Evolutionary conservation across 2,113 vertebrate genomes (phyloP).

Genomic region (Rhinichthys klamathensis): DNA sequence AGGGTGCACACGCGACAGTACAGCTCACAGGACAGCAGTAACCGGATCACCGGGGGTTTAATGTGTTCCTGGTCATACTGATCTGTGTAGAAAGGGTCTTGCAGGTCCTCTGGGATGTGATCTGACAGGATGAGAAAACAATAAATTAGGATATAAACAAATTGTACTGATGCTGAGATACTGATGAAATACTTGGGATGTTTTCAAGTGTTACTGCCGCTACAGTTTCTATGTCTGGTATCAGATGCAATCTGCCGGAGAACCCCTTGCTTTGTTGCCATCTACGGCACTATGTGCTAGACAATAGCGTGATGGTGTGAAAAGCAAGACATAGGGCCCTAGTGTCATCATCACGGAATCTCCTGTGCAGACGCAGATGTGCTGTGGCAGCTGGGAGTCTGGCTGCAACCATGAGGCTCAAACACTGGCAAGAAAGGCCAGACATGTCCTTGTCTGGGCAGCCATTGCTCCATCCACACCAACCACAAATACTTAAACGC

Average conservation of each 20-base stretch:
- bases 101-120: slow-evolving; percentile 92
- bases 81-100: slow-evolving; percentile 95
- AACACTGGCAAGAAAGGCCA: slow-evolving; percentile 45
- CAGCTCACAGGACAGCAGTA: slow-evolving; percentile 92
- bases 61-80: slow-evolving; percentile 99
- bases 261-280: slow-evolving; percentile 11
- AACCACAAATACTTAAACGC: not conserved
- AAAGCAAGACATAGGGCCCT: slow-evolving; percentile 58
- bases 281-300: slow-evolving; percentile 11
- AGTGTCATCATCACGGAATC: slow-evolving; percentile 63
- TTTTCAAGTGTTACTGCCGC: not conserved
- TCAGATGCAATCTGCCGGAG: not conserved
- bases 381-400: slow-evolving; percentile 58
- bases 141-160: not conserved
- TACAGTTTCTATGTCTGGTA: not conserved
- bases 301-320: slow-evolving; percentile 49
- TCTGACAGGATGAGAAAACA: slow-evolving; percentile 73
- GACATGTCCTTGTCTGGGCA: not conserved
- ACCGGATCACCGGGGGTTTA: slow-evolving; percentile 90
- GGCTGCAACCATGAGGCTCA: slow-evolving; percentile 33
- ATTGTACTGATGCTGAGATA: no score
- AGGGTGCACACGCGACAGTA: slow-evolving; percentile 94
- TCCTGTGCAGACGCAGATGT: slow-evolving; percentile 62
- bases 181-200: not conserved
- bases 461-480: slow-evolving; percentile 28